Conservation (phyloP, 2,888 invertebrate genomes). For the Rotaria magnacalcarata region DNA sequence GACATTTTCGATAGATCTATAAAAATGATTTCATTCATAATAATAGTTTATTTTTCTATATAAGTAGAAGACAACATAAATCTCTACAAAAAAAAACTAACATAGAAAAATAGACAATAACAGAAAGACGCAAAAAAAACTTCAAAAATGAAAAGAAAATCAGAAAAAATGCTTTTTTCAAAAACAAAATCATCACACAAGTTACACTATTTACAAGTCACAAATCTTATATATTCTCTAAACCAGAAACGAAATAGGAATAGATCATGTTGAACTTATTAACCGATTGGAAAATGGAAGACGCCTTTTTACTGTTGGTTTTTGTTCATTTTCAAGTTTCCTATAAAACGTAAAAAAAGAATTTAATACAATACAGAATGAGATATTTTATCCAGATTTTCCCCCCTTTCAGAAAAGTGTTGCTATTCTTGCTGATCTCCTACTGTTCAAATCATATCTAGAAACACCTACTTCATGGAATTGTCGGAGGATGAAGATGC, state of each 20-base stretch:
- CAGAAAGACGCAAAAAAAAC: neutral
- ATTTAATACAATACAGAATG: neutral
- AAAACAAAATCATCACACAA: neutral
- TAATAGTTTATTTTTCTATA: neutral
- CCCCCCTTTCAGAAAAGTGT: too few species aligned
- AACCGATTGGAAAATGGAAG: slow-evolving; percentile 14
- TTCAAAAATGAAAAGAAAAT: neutral
- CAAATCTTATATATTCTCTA: neutral
- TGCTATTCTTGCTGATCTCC: too few species aligned
- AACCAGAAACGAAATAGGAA: neutral
- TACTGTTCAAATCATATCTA: too few species aligned
- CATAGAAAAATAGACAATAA: neutral
- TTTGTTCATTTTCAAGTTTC: neutral
- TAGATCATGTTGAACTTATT: neutral
- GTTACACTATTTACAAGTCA: neutral
- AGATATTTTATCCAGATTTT: too few species aligned
- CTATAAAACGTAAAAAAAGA: neutral
- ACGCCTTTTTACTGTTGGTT: neutral
- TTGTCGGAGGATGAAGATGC: neutral
- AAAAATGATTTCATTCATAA: slow-evolving; percentile 15
- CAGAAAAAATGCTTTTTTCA: neutral
- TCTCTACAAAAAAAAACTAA: neutral
- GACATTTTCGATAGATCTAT: neutral
- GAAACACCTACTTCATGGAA: neutral
- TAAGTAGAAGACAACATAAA: neutral